A percentile compares a stretch with the other conserved stretches of the same genome.
These are phyloP conservation scores for Cherax destructor DNA, from an alignment of 1,140 invertebrate species.

Conservation along the genomic window DNA sequence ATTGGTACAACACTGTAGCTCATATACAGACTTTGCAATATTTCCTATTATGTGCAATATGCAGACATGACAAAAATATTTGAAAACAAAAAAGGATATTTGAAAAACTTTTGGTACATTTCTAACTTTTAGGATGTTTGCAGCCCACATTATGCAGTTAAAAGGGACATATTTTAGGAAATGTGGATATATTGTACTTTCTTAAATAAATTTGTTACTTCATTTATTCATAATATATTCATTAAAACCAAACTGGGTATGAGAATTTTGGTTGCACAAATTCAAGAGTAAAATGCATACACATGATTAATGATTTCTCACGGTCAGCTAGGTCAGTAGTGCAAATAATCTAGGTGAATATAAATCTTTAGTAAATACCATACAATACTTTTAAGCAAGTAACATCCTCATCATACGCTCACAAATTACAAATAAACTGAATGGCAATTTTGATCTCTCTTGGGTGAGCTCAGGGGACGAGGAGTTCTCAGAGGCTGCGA, in stretches of 20 bases:
- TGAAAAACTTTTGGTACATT: not conserved
- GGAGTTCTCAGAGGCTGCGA: no score
- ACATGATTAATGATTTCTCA: not conserved
- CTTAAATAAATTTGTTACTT: not conserved
- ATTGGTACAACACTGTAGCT: not conserved
- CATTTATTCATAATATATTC: not conserved
- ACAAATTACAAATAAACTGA: no score
- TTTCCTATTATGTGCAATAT: slow-evolving; percentile 30
- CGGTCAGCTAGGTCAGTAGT: not conserved
- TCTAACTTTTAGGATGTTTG: not conserved
- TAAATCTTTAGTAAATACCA: not conserved
- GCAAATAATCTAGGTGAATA: no score
- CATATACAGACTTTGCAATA: slow-evolving; percentile 16
- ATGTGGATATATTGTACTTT: no score
- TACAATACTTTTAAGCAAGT: not conserved
- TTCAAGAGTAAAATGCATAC: not conserved
- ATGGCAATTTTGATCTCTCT: no score
- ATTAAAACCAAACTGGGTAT: not conserved
- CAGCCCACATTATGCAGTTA: not conserved
- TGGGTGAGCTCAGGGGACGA: no score
- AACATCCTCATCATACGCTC: not conserved
- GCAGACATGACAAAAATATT: slow-evolving; percentile 12
- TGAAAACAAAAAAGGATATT: no score
- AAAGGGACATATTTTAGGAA: not conserved
- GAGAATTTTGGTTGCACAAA: not conserved